Base-by-base conservation (phyloP, 2,888 invertebrate genomes). In the Pyrrhosoma nymphula region DNA sequence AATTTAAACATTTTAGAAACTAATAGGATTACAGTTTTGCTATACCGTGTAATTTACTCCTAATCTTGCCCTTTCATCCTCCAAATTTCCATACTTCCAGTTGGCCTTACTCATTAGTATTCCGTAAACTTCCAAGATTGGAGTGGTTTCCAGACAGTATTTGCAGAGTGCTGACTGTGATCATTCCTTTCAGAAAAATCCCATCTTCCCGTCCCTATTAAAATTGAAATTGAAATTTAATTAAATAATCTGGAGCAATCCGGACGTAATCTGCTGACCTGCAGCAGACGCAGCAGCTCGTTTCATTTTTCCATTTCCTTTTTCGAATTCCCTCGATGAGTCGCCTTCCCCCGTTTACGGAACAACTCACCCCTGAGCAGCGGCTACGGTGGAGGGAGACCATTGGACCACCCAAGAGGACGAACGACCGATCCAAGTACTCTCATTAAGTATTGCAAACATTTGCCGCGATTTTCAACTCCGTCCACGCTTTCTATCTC, bases 381-480 rank as follows among this genome's bases (percentile, higher is more conserved):
- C 18, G 60, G 60, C 60, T 60, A 16, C 18, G 60, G 56, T 56
- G 56, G 56, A 16, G 56, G 60, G 18, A 30, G 16, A 16, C 69
- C n/a, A n/a, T 8, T 3, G 75, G 8, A 35, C 82, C 82, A 26
- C 82, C 82, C 14, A 35, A 82, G 4, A 82, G 82, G n/a, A 35
- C 35, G 14, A 35, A 30, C 82, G 16, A n/a, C 82, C 82, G 30
- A 35, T 30, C 82, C 82, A 18, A 82, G 35, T 82, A 82, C 35
- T 82, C 82, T 82, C 82, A 82, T 82, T 82, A 82, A 82, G 82
- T 82, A 82, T 82, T 82, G 82, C 82, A 82, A 82, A 82, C 82
- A 82, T 82, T 82, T 82, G 82, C 82, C 35, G 82, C 35, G 82
- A 82, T 35, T 82, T 82, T 82, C 82, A 16, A 82, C 82, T 82